phyloP scores from a whole-genome alignment of 2,113 vertebrate species.

The Probosciger aterrimus region DNA sequence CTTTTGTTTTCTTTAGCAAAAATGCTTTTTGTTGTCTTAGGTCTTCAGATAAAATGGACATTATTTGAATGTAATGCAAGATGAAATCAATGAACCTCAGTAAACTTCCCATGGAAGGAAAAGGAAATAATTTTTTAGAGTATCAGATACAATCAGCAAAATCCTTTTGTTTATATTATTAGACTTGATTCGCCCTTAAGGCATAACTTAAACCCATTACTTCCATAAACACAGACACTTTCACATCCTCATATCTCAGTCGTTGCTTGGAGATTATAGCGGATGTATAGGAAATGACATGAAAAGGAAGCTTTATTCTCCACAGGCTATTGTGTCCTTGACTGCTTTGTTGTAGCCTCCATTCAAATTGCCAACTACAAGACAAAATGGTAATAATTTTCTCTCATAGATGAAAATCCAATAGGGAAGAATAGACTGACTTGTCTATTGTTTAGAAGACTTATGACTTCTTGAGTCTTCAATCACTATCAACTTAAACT shows the following conservation, averaged over 20 bases:
- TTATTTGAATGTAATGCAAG: neutral
- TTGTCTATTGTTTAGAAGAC: constrained; percentile 5
- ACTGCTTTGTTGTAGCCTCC: neutral
- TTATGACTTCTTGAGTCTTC: neutral
- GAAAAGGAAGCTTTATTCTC: neutral
- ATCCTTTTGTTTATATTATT: neutral
- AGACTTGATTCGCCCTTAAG: neutral
- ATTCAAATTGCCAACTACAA: neutral
- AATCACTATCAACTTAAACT: neutral
- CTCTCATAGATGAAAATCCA: neutral
- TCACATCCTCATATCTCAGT: neutral
- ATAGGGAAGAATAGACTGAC: neutral
- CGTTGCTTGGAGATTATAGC: neutral
- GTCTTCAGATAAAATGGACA: neutral
- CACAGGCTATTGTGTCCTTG: neutral
- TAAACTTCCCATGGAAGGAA: neutral
- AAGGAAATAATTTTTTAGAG: neutral
- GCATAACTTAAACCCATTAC: neutral
- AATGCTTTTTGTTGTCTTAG: neutral
- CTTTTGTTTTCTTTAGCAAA: neutral
- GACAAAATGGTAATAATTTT: neutral
- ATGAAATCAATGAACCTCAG: neutral
- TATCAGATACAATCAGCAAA: neutral
- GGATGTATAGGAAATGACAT: neutral
- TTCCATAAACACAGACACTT: neutral